Evolutionary conservation across 2,888 invertebrate species (phyloP).

Genomic region (Micoletzkya japonica): DNA sequence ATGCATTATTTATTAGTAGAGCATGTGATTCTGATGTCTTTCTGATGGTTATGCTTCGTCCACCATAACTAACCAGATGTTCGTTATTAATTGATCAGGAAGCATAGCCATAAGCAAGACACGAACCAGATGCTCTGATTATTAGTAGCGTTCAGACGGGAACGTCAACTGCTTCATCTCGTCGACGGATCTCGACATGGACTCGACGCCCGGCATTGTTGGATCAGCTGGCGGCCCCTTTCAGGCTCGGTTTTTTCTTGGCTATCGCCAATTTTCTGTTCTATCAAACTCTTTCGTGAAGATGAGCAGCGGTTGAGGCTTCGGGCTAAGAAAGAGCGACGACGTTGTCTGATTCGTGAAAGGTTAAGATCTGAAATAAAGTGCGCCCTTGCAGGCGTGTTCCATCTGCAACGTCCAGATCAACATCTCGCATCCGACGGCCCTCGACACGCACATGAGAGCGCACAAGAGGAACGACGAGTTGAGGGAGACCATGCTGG

Average conservation of each 20-base stretch:
- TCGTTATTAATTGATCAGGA: no score
- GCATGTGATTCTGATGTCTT: no score
- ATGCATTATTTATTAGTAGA: no score
- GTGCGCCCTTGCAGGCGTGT: slow-evolving; percentile 37
- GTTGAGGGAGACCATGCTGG: slow-evolving; percentile 40
- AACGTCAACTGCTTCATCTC: slow-evolving; percentile 9
- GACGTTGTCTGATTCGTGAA: background rate
- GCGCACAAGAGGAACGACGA: slow-evolving; percentile 57
- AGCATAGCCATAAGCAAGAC: no score
- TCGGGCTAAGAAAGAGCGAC: no score
- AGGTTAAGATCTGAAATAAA: slow-evolving; percentile 5
- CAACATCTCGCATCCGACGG: slow-evolving; percentile 48
- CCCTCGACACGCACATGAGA: slow-evolving; percentile 50
- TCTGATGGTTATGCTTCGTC: no score
- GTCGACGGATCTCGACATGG: slow-evolving; percentile 12
- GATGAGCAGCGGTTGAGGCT: background rate
- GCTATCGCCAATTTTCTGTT: slow-evolving; percentile 1
- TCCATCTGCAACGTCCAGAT: slow-evolving; percentile 49
- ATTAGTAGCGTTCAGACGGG: slow-evolving; percentile 4
- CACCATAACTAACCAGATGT: no score
- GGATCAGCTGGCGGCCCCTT: slow-evolving; percentile 18
- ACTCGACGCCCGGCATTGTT: background rate
- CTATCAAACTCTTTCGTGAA: background rate
- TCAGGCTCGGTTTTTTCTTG: background rate
- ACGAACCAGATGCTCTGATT: no score